Percentiles rank a stretch among this genome's conserved stretches.
phyloP scores from a whole-genome alignment of 2,797 vertebrate genomes.

The Ctenosaura bakeri region DNA sequence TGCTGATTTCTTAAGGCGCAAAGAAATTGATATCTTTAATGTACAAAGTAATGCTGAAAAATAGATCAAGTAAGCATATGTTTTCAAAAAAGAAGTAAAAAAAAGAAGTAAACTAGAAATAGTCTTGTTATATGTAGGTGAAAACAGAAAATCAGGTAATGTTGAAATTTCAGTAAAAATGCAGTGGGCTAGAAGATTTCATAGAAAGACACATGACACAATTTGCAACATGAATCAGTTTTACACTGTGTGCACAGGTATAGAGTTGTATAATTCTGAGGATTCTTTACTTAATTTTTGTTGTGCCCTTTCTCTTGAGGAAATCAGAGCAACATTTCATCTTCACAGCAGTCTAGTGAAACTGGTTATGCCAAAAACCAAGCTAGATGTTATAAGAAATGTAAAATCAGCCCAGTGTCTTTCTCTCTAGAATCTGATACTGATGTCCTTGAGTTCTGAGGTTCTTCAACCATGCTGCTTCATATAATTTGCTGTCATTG shows the following conservation, averaged over 20 bases:
- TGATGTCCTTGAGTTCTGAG: neutral
- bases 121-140: conserved; percentile 12
- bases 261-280: neutral
- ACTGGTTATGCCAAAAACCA: neutral
- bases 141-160: conserved; percentile 9
- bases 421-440: neutral
- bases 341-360: neutral
- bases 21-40: conserved; percentile 6
- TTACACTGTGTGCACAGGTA: neutral
- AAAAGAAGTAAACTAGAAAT: neutral
- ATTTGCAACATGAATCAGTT: neutral
- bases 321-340: neutral
- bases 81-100: conserved; percentile 11
- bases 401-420: neutral
- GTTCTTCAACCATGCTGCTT: neutral
- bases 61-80: conserved; percentile 7
- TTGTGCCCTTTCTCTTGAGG: neutral
- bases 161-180: neutral
- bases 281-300: neutral
- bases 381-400: neutral
- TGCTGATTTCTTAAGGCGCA: conserved; percentile 48
- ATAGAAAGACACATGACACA: neutral
- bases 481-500: too few relatives aligned
- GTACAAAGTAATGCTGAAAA: conserved; percentile 45
- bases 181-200: neutral